These are phyloP conservation scores for Ophion slaviceki DNA, from an alignment of 2,888 invertebrate species.

Conservation along the genomic window DNA sequence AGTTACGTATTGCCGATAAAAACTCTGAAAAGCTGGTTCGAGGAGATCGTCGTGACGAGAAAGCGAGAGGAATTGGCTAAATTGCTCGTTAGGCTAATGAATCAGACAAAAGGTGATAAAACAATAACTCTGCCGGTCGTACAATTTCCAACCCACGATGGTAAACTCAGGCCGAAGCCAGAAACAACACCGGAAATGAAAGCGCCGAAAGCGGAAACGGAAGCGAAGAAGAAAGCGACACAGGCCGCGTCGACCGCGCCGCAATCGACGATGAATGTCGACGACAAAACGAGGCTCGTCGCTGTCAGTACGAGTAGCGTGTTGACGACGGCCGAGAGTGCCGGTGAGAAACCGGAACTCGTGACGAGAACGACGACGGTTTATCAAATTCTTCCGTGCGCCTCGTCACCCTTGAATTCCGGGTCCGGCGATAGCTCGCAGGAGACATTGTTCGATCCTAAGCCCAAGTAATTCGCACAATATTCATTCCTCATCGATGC, in stretches of 20 bases:
- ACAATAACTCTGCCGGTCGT: constrained; percentile 88
- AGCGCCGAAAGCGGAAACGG: constrained; percentile 65
- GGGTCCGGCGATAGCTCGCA: constrained; percentile 69
- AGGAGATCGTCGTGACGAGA: constrained; percentile 91
- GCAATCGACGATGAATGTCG: constrained; percentile 4
- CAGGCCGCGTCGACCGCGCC: constrained; percentile 66
- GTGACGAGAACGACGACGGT: constrained; percentile 64
- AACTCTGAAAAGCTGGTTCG: constrained; percentile 94
- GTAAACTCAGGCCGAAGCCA: constrained; percentile 83
- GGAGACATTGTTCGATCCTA: constrained; percentile 73
- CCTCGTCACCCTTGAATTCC: constrained; percentile 62
- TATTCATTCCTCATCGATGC: not conserved
- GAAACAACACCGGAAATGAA: constrained; percentile 73
- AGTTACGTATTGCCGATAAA: constrained; percentile 94
- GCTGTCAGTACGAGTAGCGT: constrained; percentile 57
- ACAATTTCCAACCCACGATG: constrained; percentile 91
- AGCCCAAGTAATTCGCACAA: constrained; percentile 71
- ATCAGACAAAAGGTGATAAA: constrained; percentile 88
- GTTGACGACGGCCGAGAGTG: constrained; percentile 50
- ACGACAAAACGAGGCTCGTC: constrained; percentile 58
- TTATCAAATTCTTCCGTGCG: constrained; percentile 74
- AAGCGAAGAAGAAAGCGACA: constrained; percentile 69
- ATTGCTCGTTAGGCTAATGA: constrained; percentile 90
- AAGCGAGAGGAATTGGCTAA: constrained; percentile 95
- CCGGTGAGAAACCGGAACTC: constrained; percentile 50